Base-by-base conservation (phyloP, 2,888 invertebrate species). In the Leptothorax acervorum region DNA sequence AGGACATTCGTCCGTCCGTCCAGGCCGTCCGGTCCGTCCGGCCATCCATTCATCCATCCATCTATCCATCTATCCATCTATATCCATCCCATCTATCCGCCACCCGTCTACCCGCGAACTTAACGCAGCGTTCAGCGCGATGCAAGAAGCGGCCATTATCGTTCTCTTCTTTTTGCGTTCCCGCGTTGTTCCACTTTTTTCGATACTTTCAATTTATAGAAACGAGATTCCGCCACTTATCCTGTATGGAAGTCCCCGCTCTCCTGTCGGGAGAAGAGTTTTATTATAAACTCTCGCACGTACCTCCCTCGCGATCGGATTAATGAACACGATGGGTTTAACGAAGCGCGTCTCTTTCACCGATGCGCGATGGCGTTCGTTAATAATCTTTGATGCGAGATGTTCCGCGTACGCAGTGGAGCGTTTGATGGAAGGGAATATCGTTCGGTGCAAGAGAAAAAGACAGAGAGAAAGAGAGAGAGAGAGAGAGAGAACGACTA, bases 101-200 rank as follows among this genome's bases (percentile, higher is more conserved):
- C 68, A 65, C 53, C 83, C 71, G 70, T 78, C 82, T 84, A 81
- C 45, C 81, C 87, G 82, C 85, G 85, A 87, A 89, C 85, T 86
- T 86, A 89, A 87, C 89, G 82, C 83, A 75, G 28, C 83, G 62
- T 75, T 87, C 82, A 79, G 71, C 74, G 76, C 66, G 71, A 82
- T 68, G 90, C 89, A 90, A 89, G 86, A 90, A 90, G 45, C 85
- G 84, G 73, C 76, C 83, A 89, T 90, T 90, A 90, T 88, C 87
- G 70, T 73, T 75, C 82, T 84, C 83, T 84, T 62, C 55, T 89
- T 90, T 86, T 89, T 78, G 79, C 71, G 53, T 63, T 78, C 82
- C 62, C 65, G 51, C 78, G 48, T 31, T 68, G 63, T 70, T 51
- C 63, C 70, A 66, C 84, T 83, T 88, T 85, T 86, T 74, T 74